phyloP scores from a whole-genome alignment of 1,140 invertebrate species.

The Camponotus pennsylvanicus region DNA sequence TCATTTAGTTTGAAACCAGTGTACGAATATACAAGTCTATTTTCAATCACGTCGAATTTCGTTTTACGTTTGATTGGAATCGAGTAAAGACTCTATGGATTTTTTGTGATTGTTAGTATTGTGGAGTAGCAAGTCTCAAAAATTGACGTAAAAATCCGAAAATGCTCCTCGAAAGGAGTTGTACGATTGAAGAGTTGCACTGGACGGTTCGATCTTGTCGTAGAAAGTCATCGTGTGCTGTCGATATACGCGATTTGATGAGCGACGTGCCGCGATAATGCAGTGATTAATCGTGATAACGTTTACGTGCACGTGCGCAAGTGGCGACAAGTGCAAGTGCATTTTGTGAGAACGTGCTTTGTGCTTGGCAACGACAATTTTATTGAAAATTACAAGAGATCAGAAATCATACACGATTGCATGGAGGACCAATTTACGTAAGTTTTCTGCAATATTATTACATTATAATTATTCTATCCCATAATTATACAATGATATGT shows the following conservation, averaged over 20 bases:
- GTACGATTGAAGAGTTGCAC: no score
- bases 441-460: slow-evolving; percentile 9
- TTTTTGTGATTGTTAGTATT: no score
- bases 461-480: neutral
- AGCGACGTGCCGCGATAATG: slow-evolving; percentile 32
- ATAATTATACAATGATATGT: neutral
- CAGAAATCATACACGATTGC: no score
- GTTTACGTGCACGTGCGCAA: slow-evolving; percentile 41
- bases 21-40: neutral
- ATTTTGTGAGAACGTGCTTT: slow-evolving; percentile 3
- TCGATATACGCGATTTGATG: slow-evolving; percentile 18
- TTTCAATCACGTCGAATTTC: neutral
- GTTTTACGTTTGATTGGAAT: neutral
- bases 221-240: neutral
- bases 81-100: neutral
- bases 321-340: slow-evolving; percentile 19
- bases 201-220: slow-evolving; percentile 3
- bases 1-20: neutral
- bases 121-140: neutral
- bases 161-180: slow-evolving; percentile 14
- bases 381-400: slow-evolving; percentile 1
- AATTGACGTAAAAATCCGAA: slow-evolving; percentile 5
- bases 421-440: neutral
- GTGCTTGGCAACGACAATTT: neutral
- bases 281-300: slow-evolving; percentile 44